Percentiles rank a stretch among this genome's conserved stretches.
Conservation (phyloP, 2,113 vertebrate genomes). For the Theropithecus gelada region DNA sequence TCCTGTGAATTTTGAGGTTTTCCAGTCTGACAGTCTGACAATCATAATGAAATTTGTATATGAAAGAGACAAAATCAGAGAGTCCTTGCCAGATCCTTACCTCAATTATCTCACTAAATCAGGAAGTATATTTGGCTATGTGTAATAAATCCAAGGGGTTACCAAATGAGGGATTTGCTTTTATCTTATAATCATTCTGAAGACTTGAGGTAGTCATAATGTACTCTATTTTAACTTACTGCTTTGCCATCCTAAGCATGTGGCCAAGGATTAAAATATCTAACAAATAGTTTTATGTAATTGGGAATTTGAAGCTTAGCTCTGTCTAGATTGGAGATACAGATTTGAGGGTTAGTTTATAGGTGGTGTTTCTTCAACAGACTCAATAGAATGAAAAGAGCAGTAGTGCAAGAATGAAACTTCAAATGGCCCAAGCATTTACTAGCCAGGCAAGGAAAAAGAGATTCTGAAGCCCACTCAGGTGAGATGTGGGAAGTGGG, state of each 20-base stretch:
- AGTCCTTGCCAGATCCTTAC: background rate
- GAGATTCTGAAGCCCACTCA: background rate
- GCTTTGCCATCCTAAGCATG: background rate
- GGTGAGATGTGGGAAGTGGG: background rate
- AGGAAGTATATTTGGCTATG: background rate
- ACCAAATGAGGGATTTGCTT: background rate
- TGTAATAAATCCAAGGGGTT: background rate
- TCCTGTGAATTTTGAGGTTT: background rate
- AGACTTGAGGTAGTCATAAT: background rate
- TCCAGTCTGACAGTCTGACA: background rate
- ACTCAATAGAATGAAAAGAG: background rate
- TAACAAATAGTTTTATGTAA: background rate
- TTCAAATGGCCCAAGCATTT: background rate
- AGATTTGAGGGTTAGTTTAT: background rate
- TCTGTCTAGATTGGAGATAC: background rate
- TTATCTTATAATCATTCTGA: background rate
- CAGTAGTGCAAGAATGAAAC: background rate
- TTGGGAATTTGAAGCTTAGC: background rate
- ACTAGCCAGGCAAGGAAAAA: background rate
- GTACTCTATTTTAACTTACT: background rate
- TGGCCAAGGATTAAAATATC: background rate
- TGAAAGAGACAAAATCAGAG: background rate
- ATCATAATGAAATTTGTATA: background rate
- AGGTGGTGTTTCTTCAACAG: background rate
- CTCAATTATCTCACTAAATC: background rate